A percentile compares a stretch with the other conserved stretches of the same genome.
phyloP scores from a whole-genome alignment of 2,888 invertebrate genomes.

The Bombylius discolor region DNA sequence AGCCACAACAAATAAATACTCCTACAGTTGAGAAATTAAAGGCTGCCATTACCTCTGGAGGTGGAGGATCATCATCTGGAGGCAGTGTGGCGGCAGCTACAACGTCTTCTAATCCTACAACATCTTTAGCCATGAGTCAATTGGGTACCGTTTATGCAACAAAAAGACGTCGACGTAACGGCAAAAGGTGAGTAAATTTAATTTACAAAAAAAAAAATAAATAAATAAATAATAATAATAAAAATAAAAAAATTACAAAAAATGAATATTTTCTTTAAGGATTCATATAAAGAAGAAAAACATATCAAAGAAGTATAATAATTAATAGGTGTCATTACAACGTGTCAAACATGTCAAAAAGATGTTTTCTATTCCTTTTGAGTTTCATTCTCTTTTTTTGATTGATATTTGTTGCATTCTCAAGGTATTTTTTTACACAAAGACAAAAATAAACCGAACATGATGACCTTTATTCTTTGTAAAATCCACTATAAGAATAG shows the following conservation, averaged over 20 bases:
- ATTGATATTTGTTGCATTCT: too few relatives aligned
- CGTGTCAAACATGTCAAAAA: too few relatives aligned
- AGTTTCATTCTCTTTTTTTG: too few relatives aligned
- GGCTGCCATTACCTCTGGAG: background rate
- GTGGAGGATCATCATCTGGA: background rate
- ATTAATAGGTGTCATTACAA: too few relatives aligned
- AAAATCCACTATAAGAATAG: too few relatives aligned
- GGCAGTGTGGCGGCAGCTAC: background rate
- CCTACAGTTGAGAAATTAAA: conserved; percentile 2
- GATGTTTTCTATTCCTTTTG: too few relatives aligned
- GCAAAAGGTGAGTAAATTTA: conserved; percentile 67
- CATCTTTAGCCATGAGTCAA: conserved; percentile 56
- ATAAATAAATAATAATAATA: conserved; percentile 2
- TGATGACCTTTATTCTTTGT: too few relatives aligned
- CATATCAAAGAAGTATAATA: background rate
- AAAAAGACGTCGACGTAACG: conserved; percentile 85
- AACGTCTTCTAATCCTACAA: conserved; percentile 2
- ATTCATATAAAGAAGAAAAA: too few relatives aligned
- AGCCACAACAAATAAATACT: background rate
- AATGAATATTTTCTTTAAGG: too few relatives aligned
- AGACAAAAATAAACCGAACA: too few relatives aligned
- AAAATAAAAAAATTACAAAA: background rate
- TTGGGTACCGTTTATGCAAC: conserved; percentile 95
- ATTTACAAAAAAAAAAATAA: background rate
- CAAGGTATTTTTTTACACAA: too few relatives aligned